Evolutionary conservation across 2,797 vertebrate species (phyloP).

Genomic region (Octomys mimax): DNA sequence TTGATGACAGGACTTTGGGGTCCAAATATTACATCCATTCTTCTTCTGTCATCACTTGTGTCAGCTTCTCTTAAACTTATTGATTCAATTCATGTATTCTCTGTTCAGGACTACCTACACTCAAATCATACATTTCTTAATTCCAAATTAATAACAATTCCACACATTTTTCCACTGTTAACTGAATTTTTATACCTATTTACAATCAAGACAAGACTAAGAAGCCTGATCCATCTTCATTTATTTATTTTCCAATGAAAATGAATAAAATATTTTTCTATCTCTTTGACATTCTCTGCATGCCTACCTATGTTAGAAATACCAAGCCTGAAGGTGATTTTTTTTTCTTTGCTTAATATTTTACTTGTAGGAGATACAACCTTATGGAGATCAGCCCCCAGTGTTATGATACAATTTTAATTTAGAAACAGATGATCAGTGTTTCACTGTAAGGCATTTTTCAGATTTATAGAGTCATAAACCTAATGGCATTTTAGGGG

Average conservation of each 20-base stretch:
- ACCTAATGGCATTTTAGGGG: slow-evolving; percentile 74
- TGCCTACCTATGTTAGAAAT: neutral
- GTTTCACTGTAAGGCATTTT: slow-evolving; percentile 81
- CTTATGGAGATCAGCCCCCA: slow-evolving; percentile 72
- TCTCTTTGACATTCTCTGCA: slow-evolving; percentile 58
- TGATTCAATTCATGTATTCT: slow-evolving; percentile 3
- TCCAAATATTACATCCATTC: neutral
- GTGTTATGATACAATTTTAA: slow-evolving; percentile 79
- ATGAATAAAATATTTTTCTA: neutral
- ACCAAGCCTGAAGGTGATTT: slow-evolving; percentile 14
- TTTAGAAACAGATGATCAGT: slow-evolving; percentile 84
- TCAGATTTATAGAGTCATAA: slow-evolving; percentile 86
- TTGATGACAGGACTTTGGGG: neutral
- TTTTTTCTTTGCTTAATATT: slow-evolving; percentile 65
- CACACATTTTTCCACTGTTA: neutral
- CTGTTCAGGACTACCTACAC: neutral
- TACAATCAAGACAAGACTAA: neutral
- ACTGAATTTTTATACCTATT: neutral
- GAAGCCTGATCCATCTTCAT: neutral
- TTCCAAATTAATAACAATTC: slow-evolving; percentile 15
- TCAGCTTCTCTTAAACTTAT: neutral
- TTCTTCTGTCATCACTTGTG: neutral
- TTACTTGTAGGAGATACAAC: slow-evolving; percentile 70
- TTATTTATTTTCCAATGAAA: slow-evolving; percentile 38
- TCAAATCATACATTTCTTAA: neutral